Percentiles rank a stretch among this genome's conserved stretches.
phyloP scores from a whole-genome alignment of 2,797 vertebrate genomes.

The Gymnoscopelus microlampas region DNA sequence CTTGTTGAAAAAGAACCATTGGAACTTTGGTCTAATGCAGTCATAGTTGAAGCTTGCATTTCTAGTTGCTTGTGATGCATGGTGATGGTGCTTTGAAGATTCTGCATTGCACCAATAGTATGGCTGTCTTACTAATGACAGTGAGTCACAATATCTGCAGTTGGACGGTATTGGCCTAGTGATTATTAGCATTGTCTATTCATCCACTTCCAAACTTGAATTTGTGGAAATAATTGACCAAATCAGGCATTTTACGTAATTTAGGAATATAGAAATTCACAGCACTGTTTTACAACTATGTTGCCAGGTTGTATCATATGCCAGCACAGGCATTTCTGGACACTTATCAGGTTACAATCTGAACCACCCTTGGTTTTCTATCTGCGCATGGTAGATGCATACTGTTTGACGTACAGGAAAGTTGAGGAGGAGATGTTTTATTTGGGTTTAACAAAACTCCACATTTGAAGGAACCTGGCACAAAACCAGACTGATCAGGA shows the following conservation, averaged over 20 bases:
- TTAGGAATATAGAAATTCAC: too few relatives aligned
- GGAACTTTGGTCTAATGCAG: constrained; percentile 51
- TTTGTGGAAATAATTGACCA: background rate
- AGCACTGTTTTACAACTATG: background rate
- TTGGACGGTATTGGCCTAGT: background rate
- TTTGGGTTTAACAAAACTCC: background rate
- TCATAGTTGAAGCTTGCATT: constrained; percentile 58
- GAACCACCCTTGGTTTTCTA: background rate
- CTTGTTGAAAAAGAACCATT: constrained; percentile 25
- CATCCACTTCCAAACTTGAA: background rate
- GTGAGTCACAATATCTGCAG: background rate
- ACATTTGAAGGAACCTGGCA: too few relatives aligned
- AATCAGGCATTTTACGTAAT: background rate
- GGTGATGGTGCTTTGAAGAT: constrained; percentile 48
- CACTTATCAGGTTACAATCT: too few relatives aligned
- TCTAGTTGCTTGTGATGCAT: constrained; percentile 66
- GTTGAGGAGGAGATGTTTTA: background rate
- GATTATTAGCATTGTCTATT: background rate
- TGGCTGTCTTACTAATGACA: constrained; percentile 46
- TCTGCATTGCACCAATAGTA: constrained; percentile 43
- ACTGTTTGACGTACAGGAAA: background rate
- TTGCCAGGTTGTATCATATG: background rate
- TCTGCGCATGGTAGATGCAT: background rate
- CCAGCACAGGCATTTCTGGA: too few relatives aligned
- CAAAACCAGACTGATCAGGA: too few relatives aligned